Evolutionary conservation across 1,140 invertebrate genomes (phyloP), one percentile per base, ranked within the genome.

Genomic region (Ceratosolen solmsi): DNA sequence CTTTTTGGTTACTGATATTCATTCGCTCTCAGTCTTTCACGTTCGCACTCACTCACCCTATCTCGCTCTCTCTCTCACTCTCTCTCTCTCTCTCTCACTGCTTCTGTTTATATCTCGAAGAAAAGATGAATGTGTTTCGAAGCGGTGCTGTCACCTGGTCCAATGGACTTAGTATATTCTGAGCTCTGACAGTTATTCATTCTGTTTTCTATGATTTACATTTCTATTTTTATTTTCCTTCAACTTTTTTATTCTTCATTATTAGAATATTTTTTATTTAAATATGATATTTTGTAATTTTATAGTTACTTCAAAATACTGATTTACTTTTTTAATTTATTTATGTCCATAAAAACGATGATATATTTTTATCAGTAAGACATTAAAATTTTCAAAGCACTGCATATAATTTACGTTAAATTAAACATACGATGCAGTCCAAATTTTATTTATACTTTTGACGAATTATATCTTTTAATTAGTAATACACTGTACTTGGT

Each of bases 131-230:
- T 91, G 89, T 88, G 85, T 74, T 89, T 83, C 84, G 79, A 90
- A 89, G 90, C 91, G 90, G 90, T 89, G 88, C 87, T 87, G 89
- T 91, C 90, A 91, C 90, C 90, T 91, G 88, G 87, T 87, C 86
- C 85, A 87, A 78, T 84, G 86, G 86, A 86, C 87, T 88, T 86
- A 82, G 85, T 88, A 84, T 85, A 83, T 84, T 80, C 60, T 83
- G 51, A 58, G 75, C 1, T 65, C 46, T 46, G 60, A 73, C 38
- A 49, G 71, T 70, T 63, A 74, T 84, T 80, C 78, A 78, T 83
- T 79, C 54, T 33, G 41, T 25, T 54, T 27, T 51, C n/a, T 60
- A 60, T 4, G 8, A 13, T 51, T 63, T 25, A 27, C 27, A 22
- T 75, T 38, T 54, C 41, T 56, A 27, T 33, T 73, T 73, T 73